Conservation (phyloP, 2,888 invertebrate genomes). For the Ashinkailepas kermadecensis region DNA sequence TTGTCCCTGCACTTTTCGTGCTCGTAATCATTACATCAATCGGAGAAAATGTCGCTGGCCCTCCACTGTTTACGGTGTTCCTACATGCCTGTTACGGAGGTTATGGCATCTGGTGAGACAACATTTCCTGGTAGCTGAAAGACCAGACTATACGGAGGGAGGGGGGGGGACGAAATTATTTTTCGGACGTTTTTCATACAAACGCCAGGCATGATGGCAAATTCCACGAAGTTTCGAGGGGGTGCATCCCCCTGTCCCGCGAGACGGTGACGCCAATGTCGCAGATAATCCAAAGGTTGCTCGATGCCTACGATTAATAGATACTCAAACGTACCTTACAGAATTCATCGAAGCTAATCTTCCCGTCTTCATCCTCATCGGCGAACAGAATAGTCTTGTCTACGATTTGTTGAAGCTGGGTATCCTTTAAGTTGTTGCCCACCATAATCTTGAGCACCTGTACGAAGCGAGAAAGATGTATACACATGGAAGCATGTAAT, state of each 20-base stretch:
- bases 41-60: no score
- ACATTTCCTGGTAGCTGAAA: no score
- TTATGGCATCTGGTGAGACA: no score
- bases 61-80: no score
- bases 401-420: slow-evolving; percentile 98
- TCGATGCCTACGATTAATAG: no score
- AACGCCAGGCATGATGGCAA: background rate
- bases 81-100: no score
- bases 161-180: no score
- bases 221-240: background rate
- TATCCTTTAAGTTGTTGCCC: slow-evolving; percentile 98
- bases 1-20: no score
- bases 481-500: no score
- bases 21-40: no score
- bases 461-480: background rate
- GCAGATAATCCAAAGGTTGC: background rate
- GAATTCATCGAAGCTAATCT: slow-evolving; percentile 99
- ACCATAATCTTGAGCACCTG: slow-evolving; percentile 99
- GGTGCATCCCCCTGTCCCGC: background rate
- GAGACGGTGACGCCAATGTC: background rate
- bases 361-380: slow-evolving; percentile 99
- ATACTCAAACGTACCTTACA: slow-evolving; percentile 63
- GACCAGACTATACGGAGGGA: no score
- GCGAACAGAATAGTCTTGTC: slow-evolving; percentile 99
- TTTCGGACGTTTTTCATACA: background rate